These are phyloP conservation scores for Arion vulgaris DNA, from an alignment of 1,140 invertebrate genomes.

Conservation along the genomic window DNA sequence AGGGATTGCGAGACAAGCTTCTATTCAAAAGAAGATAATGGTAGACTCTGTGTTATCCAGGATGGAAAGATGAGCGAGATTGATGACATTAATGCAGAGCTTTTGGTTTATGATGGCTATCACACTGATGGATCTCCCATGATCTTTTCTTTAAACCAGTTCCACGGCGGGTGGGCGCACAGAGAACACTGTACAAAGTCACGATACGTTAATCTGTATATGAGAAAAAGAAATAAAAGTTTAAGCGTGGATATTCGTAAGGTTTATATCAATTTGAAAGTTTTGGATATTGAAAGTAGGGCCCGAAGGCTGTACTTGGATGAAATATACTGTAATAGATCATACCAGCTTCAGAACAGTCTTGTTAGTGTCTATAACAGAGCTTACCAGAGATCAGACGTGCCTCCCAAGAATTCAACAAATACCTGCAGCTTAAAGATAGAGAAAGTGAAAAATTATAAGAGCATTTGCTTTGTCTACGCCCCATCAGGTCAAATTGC, in stretches of 20 bases:
- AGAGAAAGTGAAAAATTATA: neutral
- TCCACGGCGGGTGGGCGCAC: neutral
- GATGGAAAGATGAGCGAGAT: neutral
- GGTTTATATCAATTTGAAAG: constrained; percentile 15
- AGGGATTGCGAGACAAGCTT: constrained; percentile 19
- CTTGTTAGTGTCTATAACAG: constrained; percentile 3
- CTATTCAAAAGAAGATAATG: neutral
- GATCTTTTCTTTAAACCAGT: neutral
- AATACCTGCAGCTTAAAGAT: neutral
- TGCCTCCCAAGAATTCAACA: neutral
- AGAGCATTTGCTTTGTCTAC: constrained; percentile 17
- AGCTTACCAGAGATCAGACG: neutral
- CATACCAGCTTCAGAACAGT: constrained; percentile 1
- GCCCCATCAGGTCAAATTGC: neutral
- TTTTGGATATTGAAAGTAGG: constrained; percentile 29
- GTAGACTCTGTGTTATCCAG: constrained; percentile 10
- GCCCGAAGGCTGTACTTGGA: constrained; percentile 15
- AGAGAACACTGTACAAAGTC: constrained; percentile 13
- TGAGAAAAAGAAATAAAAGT: neutral
- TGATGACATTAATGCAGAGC: constrained; percentile 11
- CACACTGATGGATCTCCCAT: neutral
- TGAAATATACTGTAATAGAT: neutral
- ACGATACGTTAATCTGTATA: neutral
- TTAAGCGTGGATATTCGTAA: neutral
- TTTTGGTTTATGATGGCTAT: constrained; percentile 20